Evolutionary conservation across 2,888 invertebrate genomes (phyloP), one percentile per base, ranked within the genome.

Genomic region (Drosophila differens): DNA sequence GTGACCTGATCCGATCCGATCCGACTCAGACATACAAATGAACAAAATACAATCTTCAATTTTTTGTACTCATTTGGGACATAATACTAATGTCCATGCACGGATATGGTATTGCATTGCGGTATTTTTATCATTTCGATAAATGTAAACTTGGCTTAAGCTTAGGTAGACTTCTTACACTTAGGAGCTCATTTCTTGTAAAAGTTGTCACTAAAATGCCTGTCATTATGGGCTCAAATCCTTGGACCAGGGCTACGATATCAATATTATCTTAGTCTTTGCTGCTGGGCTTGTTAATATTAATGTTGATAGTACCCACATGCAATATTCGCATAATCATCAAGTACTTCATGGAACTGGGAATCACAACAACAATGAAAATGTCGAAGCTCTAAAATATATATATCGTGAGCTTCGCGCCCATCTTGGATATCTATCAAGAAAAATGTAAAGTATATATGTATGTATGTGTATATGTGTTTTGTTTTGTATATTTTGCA

Each of bases 401-500:
- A 22, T 16, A 22, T 35, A 54, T 54, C 30, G 19, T 19, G 12
- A 32, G 25, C 19, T 28, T 28, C 2, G 37, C 4, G 47, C 47
- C 69, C 70, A 55, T 51, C 47, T 69, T 49, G 32, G 30, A 32
- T 14, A 25, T n/a, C 25, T 55, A 9, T 5, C 28, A 49, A 51
- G 47, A 32, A 19, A 44, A 53, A 41, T 63, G 41, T 47, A 12
- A 12, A 47, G 30, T 30, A 47, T 44, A 19, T 16, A 44, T n/a
- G 16, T 14, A 37, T 32, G 5, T 32, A 10, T 39, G 51, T 60
- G 39, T 62, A 14, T 28, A 41, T 47, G 32, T 53, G 52, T 41
- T 49, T 66, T 22, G 28, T 7, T 74, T 41, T 74, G 32, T 74
- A 49, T 53, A 62, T 60, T 16, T 57, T 39, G 39, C 39, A 55